These are phyloP conservation scores for Epistrophella euchroma DNA, from an alignment of 2,888 invertebrate genomes.

Conservation along the genomic window DNA sequence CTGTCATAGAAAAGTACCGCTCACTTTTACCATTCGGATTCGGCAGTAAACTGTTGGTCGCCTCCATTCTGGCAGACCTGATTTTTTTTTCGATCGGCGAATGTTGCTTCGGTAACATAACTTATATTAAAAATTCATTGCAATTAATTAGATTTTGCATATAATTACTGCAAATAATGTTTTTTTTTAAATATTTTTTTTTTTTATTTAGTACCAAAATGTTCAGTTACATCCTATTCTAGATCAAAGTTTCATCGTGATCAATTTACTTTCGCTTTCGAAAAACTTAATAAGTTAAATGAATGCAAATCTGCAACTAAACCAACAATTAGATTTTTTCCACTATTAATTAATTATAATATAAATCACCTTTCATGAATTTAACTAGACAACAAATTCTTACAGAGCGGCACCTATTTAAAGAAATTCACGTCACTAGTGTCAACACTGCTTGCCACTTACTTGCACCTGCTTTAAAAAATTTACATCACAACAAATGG, in stretches of 20 bases:
- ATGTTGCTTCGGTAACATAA: too few relatives aligned
- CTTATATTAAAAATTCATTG: too few relatives aligned
- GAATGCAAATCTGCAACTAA: conserved; percentile 8
- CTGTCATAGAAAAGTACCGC: too few relatives aligned
- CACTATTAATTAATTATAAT: background rate
- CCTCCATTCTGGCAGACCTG: too few relatives aligned
- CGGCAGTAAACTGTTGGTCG: too few relatives aligned
- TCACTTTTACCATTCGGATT: too few relatives aligned
- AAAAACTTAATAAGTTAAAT: background rate
- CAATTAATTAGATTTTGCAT: too few relatives aligned
- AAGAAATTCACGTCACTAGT: conserved; percentile 6
- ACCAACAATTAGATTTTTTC: background rate
- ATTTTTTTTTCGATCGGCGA: too few relatives aligned
- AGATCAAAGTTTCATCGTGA: conserved; percentile 4
- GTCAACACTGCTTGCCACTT: background rate
- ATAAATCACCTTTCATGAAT: background rate
- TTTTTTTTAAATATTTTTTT: too few relatives aligned
- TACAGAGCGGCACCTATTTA: conserved; percentile 23
- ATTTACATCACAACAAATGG: conserved; percentile 1
- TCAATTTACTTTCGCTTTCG: conserved; percentile 28
- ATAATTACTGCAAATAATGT: too few relatives aligned
- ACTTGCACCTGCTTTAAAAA: conserved; percentile 8
- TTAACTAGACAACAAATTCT: conserved; percentile 15
- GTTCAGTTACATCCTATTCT: background rate
- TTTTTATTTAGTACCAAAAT: too few relatives aligned